Base-by-base conservation (phyloP, 2,888 invertebrate genomes). In the Lutraria lutraria region DNA sequence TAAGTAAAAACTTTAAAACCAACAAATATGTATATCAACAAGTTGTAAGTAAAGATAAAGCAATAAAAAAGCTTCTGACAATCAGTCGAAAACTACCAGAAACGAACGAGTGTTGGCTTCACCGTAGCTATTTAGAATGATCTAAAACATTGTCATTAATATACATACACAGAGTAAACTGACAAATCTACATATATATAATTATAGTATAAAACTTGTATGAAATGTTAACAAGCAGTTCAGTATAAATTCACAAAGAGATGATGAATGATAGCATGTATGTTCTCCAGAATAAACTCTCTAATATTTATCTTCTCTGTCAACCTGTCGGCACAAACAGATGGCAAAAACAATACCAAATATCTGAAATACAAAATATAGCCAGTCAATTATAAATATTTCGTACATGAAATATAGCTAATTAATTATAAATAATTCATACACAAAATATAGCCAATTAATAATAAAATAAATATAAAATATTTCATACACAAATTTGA, bases 271-370 rank as follows among this genome's bases (percentile, higher is more conserved):
- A 21, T 19, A 29, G 13, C 72, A 72, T 21, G 21, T 31, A 79
- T 34, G 79, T 79, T 79, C 25, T 34, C 34, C 43, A 43, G 6
- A 4, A 21, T 34, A 31, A 52, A 54, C 19, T 52, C 6, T 54
- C 12, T 89, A 93, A 89, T 93, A 94, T 83, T 93, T 92, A 54
- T 94, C 94, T 56, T 98, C 97, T 93, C 94, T 94, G 68, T 94
- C 94, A 34, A 96, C 95, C 88, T 94, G 93, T 80, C 94, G 89
- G 87, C 94, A 94, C 68, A 95, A 90, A 83, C 94, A 94, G 63
- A 94, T 85, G 13, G 95, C 94, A 88, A 94, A 93, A 43, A 95
- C 90, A 3, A 95, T 92, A 19, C 95, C 95, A 60, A 94, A 91
- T n/a, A 95, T 93, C 95, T 95, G 93, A 76, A 93, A 92, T 34